phyloP scores from a whole-genome alignment of 2,113 vertebrate genomes.

The Dicaeum eximium region DNA sequence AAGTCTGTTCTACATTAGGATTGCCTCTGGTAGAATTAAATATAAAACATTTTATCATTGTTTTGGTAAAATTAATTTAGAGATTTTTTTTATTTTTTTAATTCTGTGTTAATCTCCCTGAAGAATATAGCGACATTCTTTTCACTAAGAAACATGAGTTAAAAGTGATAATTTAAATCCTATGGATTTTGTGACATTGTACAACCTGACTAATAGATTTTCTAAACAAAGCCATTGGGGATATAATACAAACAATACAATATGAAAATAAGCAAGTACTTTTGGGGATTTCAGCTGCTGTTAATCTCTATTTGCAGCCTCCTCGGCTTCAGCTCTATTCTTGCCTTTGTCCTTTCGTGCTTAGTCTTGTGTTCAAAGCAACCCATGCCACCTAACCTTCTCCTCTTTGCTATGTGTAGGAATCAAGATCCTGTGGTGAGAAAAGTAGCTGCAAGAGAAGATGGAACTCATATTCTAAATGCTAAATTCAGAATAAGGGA shows the following conservation, averaged over 20 bases:
- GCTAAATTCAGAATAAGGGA: not conserved
- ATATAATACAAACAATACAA: not conserved
- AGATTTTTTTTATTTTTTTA: not conserved
- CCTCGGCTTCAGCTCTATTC: not conserved
- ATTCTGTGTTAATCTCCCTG: conserved; percentile 30
- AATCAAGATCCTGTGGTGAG: not conserved
- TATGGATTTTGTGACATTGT: conserved; percentile 14
- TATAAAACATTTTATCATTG: conserved; percentile 14
- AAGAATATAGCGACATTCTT: conserved; percentile 45
- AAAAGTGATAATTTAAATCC: conserved; percentile 50
- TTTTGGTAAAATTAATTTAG: conserved; percentile 39
- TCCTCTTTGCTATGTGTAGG: not conserved
- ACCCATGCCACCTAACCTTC: not conserved
- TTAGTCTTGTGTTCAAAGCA: not conserved
- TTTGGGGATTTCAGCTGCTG: not conserved
- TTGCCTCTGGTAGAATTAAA: conserved; percentile 10
- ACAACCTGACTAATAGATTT: conserved; percentile 32
- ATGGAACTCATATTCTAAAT: not conserved
- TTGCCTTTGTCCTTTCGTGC: not conserved
- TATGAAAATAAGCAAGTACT: not conserved
- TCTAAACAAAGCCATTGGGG: conserved; percentile 19
- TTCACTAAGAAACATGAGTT: conserved; percentile 35
- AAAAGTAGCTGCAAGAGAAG: not conserved
- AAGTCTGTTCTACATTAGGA: not conserved
- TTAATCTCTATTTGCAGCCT: not conserved